Conservation (phyloP, 2,888 invertebrate genomes). For the Drosophila peninsularis region DNA sequence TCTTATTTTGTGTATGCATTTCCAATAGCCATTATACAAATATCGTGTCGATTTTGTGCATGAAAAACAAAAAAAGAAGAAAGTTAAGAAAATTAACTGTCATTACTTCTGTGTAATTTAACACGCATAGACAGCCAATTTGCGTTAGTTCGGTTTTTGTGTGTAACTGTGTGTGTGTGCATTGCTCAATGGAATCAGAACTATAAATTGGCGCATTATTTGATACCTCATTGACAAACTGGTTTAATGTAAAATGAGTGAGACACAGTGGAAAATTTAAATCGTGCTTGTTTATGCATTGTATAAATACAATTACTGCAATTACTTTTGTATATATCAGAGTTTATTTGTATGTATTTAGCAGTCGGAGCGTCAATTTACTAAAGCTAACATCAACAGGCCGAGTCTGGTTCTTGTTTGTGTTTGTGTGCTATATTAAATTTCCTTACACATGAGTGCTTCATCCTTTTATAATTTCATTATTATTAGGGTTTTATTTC, state of each 20-base stretch:
- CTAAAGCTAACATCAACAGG: slow-evolving; percentile 6
- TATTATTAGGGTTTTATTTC: slow-evolving; percentile 5
- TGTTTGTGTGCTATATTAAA: background rate
- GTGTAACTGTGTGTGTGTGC: background rate
- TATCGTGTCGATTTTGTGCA: slow-evolving; percentile 14
- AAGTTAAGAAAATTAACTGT: slow-evolving; percentile 10
- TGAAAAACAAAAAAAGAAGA: background rate
- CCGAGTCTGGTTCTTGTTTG: background rate
- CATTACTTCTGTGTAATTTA: slow-evolving; percentile 10
- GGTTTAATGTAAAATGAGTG: slow-evolving; percentile 29
- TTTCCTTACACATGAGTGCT: background rate
- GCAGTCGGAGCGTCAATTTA: background rate
- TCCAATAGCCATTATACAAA: slow-evolving; percentile 27
- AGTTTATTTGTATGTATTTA: background rate
- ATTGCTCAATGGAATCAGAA: slow-evolving; percentile 7
- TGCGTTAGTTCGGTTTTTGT: background rate
- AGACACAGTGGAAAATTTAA: slow-evolving; percentile 10
- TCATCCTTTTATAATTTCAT: slow-evolving; percentile 10
- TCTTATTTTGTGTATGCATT: slow-evolving; percentile 36
- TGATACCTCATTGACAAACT: slow-evolving; percentile 25
- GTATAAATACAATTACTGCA: slow-evolving; percentile 1
- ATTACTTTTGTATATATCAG: background rate
- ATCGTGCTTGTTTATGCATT: slow-evolving; percentile 18
- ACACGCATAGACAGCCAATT: slow-evolving; percentile 15
- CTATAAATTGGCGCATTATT: slow-evolving; percentile 40